These are phyloP conservation scores for Melospiza georgiana DNA, from an alignment of 2,113 vertebrate species.

Conservation along the genomic window DNA sequence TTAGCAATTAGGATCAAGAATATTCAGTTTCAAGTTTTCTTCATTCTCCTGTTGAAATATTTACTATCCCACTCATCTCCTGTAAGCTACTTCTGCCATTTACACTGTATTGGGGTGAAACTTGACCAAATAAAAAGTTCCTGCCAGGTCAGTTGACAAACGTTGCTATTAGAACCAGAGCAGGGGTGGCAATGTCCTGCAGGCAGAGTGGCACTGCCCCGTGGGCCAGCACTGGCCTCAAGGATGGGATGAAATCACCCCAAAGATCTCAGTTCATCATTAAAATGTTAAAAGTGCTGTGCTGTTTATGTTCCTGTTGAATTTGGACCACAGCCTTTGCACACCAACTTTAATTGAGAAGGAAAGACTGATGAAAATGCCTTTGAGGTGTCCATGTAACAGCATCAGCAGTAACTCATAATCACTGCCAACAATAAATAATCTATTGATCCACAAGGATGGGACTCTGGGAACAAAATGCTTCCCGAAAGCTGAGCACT, in stretches of 20 bases:
- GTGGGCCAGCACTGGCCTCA: neutral
- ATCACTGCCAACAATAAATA: neutral
- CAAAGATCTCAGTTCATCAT: neutral
- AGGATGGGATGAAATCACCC: neutral
- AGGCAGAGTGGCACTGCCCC: neutral
- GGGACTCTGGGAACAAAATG: neutral
- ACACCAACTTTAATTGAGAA: neutral
- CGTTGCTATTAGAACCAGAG: neutral
- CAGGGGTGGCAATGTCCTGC: neutral
- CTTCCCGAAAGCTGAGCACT: neutral
- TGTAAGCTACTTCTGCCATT: neutral
- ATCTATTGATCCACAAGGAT: neutral
- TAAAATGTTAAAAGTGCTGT: neutral
- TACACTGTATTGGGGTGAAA: neutral
- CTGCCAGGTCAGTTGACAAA: neutral
- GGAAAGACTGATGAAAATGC: neutral
- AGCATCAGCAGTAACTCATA: neutral
- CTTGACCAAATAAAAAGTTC: neutral
- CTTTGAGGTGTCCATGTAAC: neutral
- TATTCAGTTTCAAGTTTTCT: neutral
- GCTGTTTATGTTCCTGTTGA: neutral
- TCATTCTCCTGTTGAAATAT: neutral
- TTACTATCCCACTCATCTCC: neutral
- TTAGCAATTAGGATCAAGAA: neutral
- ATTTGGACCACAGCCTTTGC: neutral